A percentile compares a stretch with the other conserved stretches of the same genome.
Evolutionary conservation across 2,797 vertebrate genomes (phyloP).

Genomic region (Lerista edwardsae): DNA sequence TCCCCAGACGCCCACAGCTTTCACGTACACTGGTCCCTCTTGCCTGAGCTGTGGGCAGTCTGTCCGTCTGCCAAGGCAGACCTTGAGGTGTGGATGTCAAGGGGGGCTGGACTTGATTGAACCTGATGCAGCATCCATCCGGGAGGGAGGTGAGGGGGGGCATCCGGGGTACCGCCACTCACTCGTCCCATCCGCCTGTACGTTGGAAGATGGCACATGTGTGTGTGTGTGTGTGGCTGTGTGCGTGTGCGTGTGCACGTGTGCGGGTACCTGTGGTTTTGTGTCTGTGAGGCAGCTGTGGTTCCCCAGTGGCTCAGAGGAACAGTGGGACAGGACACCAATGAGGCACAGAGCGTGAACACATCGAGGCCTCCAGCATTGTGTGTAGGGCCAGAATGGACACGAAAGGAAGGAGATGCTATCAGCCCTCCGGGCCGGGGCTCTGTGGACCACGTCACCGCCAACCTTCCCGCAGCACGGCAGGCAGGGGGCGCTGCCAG

Average conservation of each 20-base stretch:
- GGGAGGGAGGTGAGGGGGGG: not conserved
- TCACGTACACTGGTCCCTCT: not conserved
- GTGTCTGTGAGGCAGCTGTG: conserved; percentile 25
- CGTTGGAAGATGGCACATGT: not conserved
- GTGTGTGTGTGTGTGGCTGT: not conserved
- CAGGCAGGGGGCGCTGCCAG: not conserved
- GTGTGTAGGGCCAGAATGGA: not conserved
- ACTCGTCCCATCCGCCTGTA: not conserved
- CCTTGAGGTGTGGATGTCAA: not conserved
- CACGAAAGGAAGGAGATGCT: not conserved
- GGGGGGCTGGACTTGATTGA: not conserved
- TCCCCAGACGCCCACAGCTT: not conserved
- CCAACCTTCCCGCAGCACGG: not conserved
- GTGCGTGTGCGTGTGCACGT: not conserved
- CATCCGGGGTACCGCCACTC: not conserved
- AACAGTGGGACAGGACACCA: not conserved
- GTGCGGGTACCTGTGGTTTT: not conserved
- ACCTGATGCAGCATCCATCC: not conserved
- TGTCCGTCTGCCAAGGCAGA: not conserved
- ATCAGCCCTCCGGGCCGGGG: not conserved
- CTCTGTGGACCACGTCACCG: not conserved
- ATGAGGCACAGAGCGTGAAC: not conserved
- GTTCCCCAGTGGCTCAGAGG: not conserved
- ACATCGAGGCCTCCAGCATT: not conserved
- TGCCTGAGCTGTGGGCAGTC: not conserved